Evolutionary conservation across 2,888 invertebrate genomes (phyloP), one percentile per base, ranked within the genome.

Genomic region (Allolobophora icterica): DNA sequence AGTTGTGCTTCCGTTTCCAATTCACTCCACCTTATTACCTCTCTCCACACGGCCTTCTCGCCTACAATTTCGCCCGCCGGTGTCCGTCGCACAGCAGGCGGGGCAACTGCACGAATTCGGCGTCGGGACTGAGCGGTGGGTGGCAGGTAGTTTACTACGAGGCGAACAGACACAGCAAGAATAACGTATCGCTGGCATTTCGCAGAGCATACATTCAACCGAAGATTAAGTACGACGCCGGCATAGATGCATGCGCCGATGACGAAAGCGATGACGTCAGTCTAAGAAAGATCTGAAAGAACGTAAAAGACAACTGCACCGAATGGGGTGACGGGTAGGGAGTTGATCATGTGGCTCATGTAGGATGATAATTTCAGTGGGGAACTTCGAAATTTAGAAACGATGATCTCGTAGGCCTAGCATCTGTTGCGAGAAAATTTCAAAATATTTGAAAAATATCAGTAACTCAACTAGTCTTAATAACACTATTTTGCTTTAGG

Each of bases 121-220:
- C 35, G 38, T 58, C 90, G n/a, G 52, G 58, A 35, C n/a, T 90
- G 33, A 30, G 38, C 34, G 87, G n/a, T 0, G 35, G 89, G 1
- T 91, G 87, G 87, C 35, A 58, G 30, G 34, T 91, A 38, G 90
- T 90, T 33, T 91, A 90, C 52, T 58, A 90, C 38, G 90, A 91
- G 58, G 84, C 90, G 34, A 87, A 24, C 38, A 83, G 34, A 30
- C n/a, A 33, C 8, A 45, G 52, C 90, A 58, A 33, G 38, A 91
- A 90, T 33, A 45, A 45, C 30, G 91, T 90, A 21, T 89, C 90
- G 24, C 45, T 84, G n/a, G 90, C 91, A 21, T 91, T 91, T 90
- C 84, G 87, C 19, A 90, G 89, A 30, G 84, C 91, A n/a, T 91
- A 89, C 52, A 91, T 90, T 42, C 91, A 91, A 38, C 91, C 91